phyloP scores from a whole-genome alignment of 2,797 vertebrate genomes.

The Coregonus sp. region DNA sequence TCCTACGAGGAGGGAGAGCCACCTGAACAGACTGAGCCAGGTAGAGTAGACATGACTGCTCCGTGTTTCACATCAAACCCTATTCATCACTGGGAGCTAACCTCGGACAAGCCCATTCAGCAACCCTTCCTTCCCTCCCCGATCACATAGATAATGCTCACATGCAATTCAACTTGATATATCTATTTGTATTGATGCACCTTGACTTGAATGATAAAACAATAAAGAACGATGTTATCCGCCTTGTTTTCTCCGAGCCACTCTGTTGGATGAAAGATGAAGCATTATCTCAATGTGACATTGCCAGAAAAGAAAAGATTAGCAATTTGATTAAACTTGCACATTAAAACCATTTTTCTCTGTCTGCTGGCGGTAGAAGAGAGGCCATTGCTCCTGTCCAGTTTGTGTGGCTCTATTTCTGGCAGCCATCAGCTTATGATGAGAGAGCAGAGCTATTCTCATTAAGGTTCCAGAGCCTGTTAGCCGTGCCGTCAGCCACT shows the following conservation, averaged over 20 bases:
- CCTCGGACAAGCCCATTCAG: constrained; percentile 21
- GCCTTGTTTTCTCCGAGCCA: not conserved
- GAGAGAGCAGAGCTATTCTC: constrained; percentile 12
- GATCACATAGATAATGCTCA: constrained; percentile 23
- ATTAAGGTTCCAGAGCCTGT: constrained; percentile 8
- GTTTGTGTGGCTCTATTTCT: constrained; percentile 6
- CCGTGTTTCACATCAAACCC: constrained; percentile 30
- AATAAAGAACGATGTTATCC: not conserved
- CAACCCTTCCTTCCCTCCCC: not conserved
- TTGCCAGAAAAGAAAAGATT: constrained; percentile 13
- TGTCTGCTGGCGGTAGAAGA: not conserved
- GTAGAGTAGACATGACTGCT: constrained; percentile 15
- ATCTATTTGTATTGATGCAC: constrained; percentile 16
- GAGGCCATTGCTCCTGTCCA: not conserved
- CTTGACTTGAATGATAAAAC: constrained; percentile 11
- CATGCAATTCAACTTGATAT: constrained; percentile 9
- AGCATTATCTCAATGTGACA: constrained; percentile 22
- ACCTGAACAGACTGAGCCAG: constrained; percentile 19
- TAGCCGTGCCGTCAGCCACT: constrained; percentile 15
- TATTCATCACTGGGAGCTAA: constrained; percentile 31
- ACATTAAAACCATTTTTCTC: constrained; percentile 7
- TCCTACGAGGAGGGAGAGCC: constrained; percentile 5
- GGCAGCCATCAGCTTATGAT: not conserved
- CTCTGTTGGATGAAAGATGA: constrained; percentile 9
- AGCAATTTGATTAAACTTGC: constrained; percentile 16